Evolutionary conservation across 2,888 invertebrate species (phyloP).

Genomic region (Xylota segnis): DNA sequence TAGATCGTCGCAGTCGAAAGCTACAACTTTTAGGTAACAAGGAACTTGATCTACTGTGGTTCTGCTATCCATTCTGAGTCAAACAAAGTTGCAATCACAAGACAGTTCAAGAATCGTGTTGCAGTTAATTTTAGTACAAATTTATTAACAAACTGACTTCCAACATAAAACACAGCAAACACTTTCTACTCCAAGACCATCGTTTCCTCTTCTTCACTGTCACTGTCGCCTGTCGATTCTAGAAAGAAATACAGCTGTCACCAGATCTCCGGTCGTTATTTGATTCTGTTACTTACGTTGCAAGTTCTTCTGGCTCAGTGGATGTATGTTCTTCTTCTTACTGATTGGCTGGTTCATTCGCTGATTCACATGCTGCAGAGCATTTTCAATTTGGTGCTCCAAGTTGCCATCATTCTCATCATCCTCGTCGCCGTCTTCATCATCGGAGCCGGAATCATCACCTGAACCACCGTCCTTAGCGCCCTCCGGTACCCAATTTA

Average conservation of each 20-base stretch:
- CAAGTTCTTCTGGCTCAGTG: constrained; percentile 54
- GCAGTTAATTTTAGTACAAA: neutral
- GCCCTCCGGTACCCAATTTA: constrained; percentile 78
- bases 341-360: constrained; percentile 70
- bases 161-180: neutral
- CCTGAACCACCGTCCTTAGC: constrained; percentile 76
- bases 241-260: constrained; percentile 34
- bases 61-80: too few species aligned
- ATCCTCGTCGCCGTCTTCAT: constrained; percentile 70
- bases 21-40: too few species aligned
- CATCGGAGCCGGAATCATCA: constrained; percentile 67
- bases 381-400: constrained; percentile 74
- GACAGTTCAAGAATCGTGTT: neutral
- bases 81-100: too few species aligned
- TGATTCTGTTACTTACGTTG: constrained; percentile 49
- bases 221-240: constrained; percentile 73
- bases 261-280: neutral
- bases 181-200: constrained; percentile 70
- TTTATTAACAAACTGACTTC: constrained; percentile 3
- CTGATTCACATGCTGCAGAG: constrained; percentile 58
- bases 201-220: constrained; percentile 80
- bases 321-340: constrained; percentile 65
- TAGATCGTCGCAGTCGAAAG: too few species aligned
- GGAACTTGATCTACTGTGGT: too few species aligned
- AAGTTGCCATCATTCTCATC: constrained; percentile 60